Base-by-base conservation (phyloP, 2,888 invertebrate genomes). In the Ecdyonurus torrentis region DNA sequence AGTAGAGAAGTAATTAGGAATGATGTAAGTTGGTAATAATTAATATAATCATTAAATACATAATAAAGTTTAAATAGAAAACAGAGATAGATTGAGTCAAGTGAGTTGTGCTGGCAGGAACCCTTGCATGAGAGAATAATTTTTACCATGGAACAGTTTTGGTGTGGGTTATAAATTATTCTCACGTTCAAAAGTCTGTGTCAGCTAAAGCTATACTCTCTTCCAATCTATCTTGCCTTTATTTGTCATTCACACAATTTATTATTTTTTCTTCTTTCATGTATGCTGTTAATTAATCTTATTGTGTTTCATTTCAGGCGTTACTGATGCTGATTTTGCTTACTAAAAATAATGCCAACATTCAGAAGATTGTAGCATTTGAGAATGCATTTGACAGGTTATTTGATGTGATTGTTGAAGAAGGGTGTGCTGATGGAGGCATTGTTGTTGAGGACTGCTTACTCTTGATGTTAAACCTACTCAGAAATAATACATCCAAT, bases 361-460 rank as follows among this genome's bases (percentile, higher is more conserved):
- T 98, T 70, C 97, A 98, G 74, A 99, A 98, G 77, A 97, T 99
- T 70, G 95, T 99, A 0, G 97, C 98, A 0, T 99, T 98, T 74
- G 98, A 99, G 75, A 98, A 97, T 76, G 96, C 96, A 0, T 99
- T 99, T 72, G 97, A 97, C 74, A 83, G 91, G 67, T 78, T 99
- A 25, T 89, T 98, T 69, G 93, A 94, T 73, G 94, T 99, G 10
- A 89, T 99, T 15, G 81, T 81, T 1, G 87, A 89, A 64, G 98
- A 98, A 75, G 95, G 95, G 2, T 89, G 86, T 69, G 88, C 91
- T 1, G 93, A 96, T 73, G 97, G 96, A 59, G 96, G 95, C 66
- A 96, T 99, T 63, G 93, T 99, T 0, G 97, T 98, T 0, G 97
- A 99, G 79, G 99, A 99, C 76, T 98, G 98, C 74, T 78, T 99